Evolutionary conservation across 2,888 invertebrate species (phyloP).

Genomic region (Plebejus melissa): DNA sequence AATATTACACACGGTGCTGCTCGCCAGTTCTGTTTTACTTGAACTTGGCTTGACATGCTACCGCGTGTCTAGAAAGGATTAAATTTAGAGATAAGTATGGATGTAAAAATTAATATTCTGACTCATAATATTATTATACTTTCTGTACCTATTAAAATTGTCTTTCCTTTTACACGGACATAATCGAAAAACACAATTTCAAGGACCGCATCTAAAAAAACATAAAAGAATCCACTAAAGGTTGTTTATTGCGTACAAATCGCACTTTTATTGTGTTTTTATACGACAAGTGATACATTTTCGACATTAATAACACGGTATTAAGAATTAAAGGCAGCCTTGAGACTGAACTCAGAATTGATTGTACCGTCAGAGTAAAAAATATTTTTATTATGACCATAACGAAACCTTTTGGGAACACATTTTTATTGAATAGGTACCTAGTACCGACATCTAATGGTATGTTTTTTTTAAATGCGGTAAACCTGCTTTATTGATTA

Average conservation of each 20-base stretch:
- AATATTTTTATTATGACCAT: neutral
- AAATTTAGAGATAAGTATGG: no score
- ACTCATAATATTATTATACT: neutral
- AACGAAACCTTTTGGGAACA: no score
- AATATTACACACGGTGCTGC: no score
- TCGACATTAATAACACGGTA: neutral
- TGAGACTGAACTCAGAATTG: constrained; percentile 5
- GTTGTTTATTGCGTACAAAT: neutral
- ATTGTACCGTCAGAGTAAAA: neutral
- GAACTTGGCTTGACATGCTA: no score
- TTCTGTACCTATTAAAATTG: neutral
- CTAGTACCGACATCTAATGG: no score
- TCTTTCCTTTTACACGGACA: neutral
- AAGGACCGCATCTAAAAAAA: neutral
- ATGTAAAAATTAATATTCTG: no score
- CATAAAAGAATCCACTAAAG: neutral
- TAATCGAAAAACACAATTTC: neutral
- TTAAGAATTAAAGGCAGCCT: constrained; percentile 8
- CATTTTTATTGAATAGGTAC: no score
- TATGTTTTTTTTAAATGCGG: no score
- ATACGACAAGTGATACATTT: neutral
- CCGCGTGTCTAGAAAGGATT: no score
- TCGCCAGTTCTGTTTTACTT: no score
- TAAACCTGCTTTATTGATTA: no score
- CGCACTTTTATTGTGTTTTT: neutral